phyloP scores from a whole-genome alignment of 2,797 vertebrate species.

The Channallabes apus region DNA sequence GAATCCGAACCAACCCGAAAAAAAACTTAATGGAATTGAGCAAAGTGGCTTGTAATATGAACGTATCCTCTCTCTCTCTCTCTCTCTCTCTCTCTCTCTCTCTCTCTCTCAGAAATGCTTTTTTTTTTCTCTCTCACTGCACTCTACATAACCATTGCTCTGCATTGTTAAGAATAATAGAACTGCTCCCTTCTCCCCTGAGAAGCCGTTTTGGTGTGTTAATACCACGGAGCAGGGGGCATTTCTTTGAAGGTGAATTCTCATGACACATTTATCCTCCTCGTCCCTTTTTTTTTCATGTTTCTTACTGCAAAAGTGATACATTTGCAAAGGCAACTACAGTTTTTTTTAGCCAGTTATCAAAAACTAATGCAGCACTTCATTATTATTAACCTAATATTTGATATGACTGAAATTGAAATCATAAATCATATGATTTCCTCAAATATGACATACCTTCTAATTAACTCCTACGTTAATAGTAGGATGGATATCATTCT shows the following conservation, averaged over 20 bases:
- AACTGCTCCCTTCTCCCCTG: slow-evolving; percentile 68
- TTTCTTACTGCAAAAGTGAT: neutral
- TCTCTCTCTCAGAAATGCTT: slow-evolving; percentile 73
- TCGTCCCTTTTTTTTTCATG: slow-evolving; percentile 38
- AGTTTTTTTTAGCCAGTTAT: neutral
- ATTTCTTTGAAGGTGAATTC: slow-evolving; percentile 81
- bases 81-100: slow-evolving; percentile 68
- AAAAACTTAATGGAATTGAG: no score
- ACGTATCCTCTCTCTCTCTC: neutral
- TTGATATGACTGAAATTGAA: neutral
- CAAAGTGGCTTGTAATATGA: no score
- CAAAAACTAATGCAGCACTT: neutral
- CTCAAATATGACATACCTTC: neutral
- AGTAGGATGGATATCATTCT: neutral
- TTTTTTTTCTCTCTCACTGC: slow-evolving; percentile 62
- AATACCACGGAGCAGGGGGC: slow-evolving; percentile 71
- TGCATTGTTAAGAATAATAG: slow-evolving; percentile 84
- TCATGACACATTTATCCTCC: slow-evolving; percentile 64
- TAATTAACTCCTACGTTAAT: neutral
- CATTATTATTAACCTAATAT: no score
- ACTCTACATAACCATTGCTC: slow-evolving; percentile 74
- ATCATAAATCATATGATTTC: neutral
- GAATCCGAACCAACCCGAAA: no score
- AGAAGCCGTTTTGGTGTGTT: slow-evolving; percentile 79
- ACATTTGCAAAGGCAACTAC: neutral